Base-by-base conservation (phyloP, 2,113 vertebrate species). In the Cynopterus brachyotis region DNA sequence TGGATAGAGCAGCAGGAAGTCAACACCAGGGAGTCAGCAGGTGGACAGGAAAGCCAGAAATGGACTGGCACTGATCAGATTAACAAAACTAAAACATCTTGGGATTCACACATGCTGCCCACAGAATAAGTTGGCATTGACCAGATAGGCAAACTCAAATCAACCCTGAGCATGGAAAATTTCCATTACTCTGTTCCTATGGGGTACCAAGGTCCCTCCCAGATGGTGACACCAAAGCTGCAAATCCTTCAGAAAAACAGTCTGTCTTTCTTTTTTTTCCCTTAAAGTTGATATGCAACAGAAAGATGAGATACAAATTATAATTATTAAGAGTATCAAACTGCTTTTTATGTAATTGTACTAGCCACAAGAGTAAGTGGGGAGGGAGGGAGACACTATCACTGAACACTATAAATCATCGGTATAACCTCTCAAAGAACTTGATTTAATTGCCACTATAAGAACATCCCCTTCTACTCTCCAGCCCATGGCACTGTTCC, bases 1-100 rank as follows among this genome's bases (percentile, higher is more conserved):
- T 98, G 98, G 98, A 98, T 80, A 93, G 95, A 98, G 96, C 98
- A 98, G 93, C 98, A 98, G 98, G 97, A 98, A 97, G 97, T 97
- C 66, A 97, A 81, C 98, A 98, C 97, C 40, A 89, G 98, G 98
- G 98, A 99, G 98, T 96, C 98, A 98, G 98, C 98, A 98, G 98
- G 98, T 98, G 98, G 98, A 97, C 94, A 94, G 94, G 95, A 97
- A 82, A 98, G 98, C 98, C 98, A 98, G 95, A 98, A 98, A 98
- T 1, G 83, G 96, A 82, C 98, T 98, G 98, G 98, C 98, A 97
- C 98, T 98, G 98, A 98, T 98, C 97, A 98, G 98, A 98, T 98
- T 97, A 98, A 98, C 98, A 98, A 94, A 98, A 91, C 95, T 95
- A 97, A 97, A 98, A 97, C 98, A 97, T 97, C 98, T 97, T 96